Evolutionary conservation across 2,113 vertebrate genomes (phyloP).

Genomic region (Sapajus apella): DNA sequence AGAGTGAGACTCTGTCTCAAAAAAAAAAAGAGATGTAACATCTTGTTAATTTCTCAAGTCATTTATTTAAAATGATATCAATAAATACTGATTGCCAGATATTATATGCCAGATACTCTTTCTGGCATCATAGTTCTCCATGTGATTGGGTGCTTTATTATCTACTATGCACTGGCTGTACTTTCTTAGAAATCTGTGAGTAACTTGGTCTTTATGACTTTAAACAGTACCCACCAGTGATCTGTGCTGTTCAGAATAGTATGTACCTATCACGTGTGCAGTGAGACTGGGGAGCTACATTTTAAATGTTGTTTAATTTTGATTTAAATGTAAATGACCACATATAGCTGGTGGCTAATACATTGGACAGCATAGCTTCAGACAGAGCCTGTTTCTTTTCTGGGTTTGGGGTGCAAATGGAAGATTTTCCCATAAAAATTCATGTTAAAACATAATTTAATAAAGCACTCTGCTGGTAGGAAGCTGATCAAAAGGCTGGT

Average conservation of each 20-base stretch:
- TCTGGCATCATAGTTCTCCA: not conserved
- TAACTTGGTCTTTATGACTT: not conserved
- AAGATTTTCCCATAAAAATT: not conserved
- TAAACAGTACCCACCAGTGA: fast-evolving
- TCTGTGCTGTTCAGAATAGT: not conserved
- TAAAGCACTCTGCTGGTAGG: not conserved
- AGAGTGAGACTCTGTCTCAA: not conserved
- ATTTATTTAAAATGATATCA: not conserved
- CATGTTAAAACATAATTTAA: not conserved
- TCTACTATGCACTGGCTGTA: not conserved
- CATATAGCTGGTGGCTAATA: not conserved
- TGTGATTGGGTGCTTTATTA: not conserved
- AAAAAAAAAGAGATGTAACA: not conserved
- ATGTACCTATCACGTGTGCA: too few species aligned
- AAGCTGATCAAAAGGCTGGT: not conserved
- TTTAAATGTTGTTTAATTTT: not conserved
- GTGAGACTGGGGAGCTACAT: not conserved
- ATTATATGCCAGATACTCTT: not conserved
- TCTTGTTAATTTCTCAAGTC: not conserved
- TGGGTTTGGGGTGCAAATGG: constrained; percentile 15
- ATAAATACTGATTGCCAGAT: not conserved
- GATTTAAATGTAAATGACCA: not conserved
- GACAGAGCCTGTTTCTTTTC: not conserved
- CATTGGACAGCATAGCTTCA: not conserved
- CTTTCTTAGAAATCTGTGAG: not conserved